phyloP scores from a whole-genome alignment of 2,113 vertebrate genomes.

The Bungarus multicinctus region DNA sequence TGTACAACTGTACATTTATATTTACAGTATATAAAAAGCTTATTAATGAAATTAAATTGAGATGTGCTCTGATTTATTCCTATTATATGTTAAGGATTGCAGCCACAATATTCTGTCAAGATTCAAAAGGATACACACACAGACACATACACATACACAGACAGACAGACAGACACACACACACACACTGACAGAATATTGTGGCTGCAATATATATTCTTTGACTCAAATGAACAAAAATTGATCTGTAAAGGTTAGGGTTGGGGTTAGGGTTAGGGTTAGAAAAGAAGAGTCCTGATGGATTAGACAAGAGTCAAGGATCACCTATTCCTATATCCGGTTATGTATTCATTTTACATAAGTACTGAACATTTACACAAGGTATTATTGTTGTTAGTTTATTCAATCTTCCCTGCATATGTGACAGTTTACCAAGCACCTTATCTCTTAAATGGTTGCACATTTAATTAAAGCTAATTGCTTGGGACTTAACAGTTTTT shows the following conservation, averaged over 20 bases:
- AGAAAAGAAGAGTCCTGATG: neutral
- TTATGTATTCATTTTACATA: neutral
- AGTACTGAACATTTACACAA: neutral
- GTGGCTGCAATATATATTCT: too few species aligned
- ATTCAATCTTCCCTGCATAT: neutral
- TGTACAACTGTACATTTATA: neutral
- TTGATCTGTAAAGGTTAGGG: too few species aligned
- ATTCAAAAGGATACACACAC: too few species aligned
- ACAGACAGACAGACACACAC: too few species aligned
- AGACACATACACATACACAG: too few species aligned
- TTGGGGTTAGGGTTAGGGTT: too few species aligned
- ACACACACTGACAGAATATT: too few species aligned
- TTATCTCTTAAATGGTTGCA: neutral
- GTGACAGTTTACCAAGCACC: slow-evolving; percentile 1
- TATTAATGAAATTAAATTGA: neutral
- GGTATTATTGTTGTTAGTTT: neutral
- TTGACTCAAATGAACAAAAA: too few species aligned
- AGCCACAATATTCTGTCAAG: neutral
- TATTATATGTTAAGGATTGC: neutral
- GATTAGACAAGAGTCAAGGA: neutral
- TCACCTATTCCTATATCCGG: neutral
- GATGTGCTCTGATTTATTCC: neutral
- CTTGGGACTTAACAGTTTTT: neutral
- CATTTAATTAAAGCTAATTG: slow-evolving; percentile 4
- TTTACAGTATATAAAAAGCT: neutral